A percentile compares a stretch with the other conserved stretches of the same genome.
phyloP scores from a whole-genome alignment of 2,888 invertebrate genomes.

The Hydriomena furcata region DNA sequence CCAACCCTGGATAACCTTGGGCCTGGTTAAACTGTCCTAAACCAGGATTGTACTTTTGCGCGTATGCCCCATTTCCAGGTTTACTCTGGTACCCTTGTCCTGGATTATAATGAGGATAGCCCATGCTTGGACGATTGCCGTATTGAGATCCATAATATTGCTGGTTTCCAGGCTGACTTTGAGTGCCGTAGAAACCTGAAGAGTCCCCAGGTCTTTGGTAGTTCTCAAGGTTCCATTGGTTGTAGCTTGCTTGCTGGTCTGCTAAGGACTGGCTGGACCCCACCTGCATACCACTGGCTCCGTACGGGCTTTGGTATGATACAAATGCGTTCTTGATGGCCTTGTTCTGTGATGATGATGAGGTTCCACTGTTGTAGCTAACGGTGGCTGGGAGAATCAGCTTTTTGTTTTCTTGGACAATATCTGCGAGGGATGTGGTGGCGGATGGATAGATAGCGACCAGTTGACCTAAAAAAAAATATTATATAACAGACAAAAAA shows the following conservation, averaged over 20 bases:
- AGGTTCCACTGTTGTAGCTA: slow-evolving; percentile 1
- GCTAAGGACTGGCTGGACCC: slow-evolving; percentile 5
- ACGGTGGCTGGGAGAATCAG: neutral
- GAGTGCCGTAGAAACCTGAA: neutral
- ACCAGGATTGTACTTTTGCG: slow-evolving; percentile 3
- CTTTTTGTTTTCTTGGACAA: neutral
- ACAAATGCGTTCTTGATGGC: slow-evolving; percentile 7
- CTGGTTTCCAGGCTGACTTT: slow-evolving; percentile 6
- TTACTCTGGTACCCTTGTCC: neutral
- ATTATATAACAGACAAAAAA: neutral
- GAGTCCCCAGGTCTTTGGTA: neutral
- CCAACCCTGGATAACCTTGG: slow-evolving; percentile 5
- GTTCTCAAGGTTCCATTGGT: slow-evolving; percentile 8
- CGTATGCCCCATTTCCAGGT: slow-evolving; percentile 2
- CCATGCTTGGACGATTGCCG: no score
- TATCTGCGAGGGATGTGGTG: neutral
- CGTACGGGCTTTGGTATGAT: slow-evolving; percentile 2
- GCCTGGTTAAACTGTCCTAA: neutral
- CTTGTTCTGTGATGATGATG: slow-evolving; percentile 6
- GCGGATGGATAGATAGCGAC: neutral
- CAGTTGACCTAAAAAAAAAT: slow-evolving; percentile 2
- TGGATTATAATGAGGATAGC: neutral
- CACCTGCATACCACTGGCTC: neutral
- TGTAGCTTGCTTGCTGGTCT: slow-evolving; percentile 1
- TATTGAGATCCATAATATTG: slow-evolving; percentile 3